Evolutionary conservation across 2,113 vertebrate genomes (phyloP).

Genomic region (Epinephelus cyanopodus): DNA sequence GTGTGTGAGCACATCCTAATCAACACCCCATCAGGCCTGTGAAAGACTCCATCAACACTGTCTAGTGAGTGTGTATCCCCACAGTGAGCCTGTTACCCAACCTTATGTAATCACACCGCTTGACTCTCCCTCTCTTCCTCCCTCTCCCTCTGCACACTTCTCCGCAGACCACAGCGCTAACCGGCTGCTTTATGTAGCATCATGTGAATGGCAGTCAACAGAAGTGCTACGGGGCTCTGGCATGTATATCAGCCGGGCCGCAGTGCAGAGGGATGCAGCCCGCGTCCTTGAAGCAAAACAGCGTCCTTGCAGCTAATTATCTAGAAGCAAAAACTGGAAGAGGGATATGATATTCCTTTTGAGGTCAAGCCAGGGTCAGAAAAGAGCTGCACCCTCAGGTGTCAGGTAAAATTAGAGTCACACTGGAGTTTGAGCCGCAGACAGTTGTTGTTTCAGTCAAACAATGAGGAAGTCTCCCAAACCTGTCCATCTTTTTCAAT

Average conservation of each 20-base stretch:
- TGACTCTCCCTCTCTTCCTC: slow-evolving; percentile 35
- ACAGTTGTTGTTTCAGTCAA: slow-evolving; percentile 8
- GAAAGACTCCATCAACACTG: slow-evolving; percentile 81
- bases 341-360: slow-evolving; percentile 21
- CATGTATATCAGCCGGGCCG: slow-evolving; percentile 39
- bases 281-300: slow-evolving; percentile 49
- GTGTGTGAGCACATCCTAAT: slow-evolving; percentile 73
- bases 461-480: slow-evolving; percentile 5
- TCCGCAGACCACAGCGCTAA: slow-evolving; percentile 31
- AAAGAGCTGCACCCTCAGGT: slow-evolving; percentile 23
- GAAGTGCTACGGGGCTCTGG: slow-evolving; percentile 42
- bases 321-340: slow-evolving; percentile 38
- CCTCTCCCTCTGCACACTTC: slow-evolving; percentile 30
- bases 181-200: slow-evolving; percentile 38
- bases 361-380: slow-evolving; percentile 45
- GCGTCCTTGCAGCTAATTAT: slow-evolving; percentile 59
- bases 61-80: slow-evolving; percentile 67
- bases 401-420: slow-evolving; percentile 51
- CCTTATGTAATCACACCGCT: slow-evolving; percentile 71
- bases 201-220: slow-evolving; percentile 47
- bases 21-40: slow-evolving; percentile 78
- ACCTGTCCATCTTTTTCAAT: not conserved
- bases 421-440: not conserved
- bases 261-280: slow-evolving; percentile 49
- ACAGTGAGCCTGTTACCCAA: slow-evolving; percentile 67